A percentile compares a stretch with the other conserved stretches of the same genome.
Conservation (phyloP, 2,797 vertebrate species). For the Lepilemur septentrionalis region DNA sequence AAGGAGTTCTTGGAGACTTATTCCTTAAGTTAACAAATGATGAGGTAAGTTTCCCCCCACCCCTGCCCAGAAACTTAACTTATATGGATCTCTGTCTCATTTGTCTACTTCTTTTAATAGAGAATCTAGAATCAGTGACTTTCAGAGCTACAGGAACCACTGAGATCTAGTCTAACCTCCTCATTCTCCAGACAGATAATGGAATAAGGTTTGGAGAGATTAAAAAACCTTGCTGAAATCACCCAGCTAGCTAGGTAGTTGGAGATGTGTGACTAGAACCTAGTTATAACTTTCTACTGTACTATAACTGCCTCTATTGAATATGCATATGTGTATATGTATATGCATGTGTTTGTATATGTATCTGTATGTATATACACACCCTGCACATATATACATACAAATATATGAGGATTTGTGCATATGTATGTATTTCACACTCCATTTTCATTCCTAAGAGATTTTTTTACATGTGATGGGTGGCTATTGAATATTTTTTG, state of each 20-base stretch:
- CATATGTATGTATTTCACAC: background rate
- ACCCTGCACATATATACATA: background rate
- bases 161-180: background rate
- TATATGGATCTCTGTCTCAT: background rate
- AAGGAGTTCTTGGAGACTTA: constrained; percentile 97
- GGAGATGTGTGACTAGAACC: background rate
- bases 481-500: background rate
- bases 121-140: constrained; percentile 21
- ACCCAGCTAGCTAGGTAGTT: background rate
- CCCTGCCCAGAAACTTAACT: background rate
- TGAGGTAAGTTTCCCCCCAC: constrained; percentile 86
- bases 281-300: background rate
- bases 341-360: background rate
- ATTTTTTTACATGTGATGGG: background rate
- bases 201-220: background rate
- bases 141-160: background rate
- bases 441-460: constrained; percentile 8
- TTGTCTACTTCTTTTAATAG: background rate
- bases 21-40: constrained; percentile 96
- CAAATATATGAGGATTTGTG: background rate
- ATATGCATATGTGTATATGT: background rate
- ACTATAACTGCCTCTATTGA: background rate
- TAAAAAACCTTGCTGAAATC: background rate
- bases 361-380: background rate
- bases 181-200: background rate